Conservation (phyloP, 53 echinoderm and acorn worm genomes). For the Mesocentrotus franciscanus region DNA sequence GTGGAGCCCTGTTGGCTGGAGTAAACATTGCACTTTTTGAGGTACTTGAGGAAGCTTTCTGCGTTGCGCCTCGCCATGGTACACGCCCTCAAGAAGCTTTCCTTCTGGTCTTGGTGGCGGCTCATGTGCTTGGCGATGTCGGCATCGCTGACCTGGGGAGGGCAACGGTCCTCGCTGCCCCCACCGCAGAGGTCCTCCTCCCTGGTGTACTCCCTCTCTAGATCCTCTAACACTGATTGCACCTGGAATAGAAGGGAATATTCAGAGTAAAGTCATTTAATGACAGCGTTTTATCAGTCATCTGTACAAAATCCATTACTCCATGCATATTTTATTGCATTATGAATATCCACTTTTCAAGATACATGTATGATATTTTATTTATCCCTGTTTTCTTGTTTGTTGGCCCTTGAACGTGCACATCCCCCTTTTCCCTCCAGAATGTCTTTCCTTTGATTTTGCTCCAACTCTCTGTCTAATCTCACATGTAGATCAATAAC, state of each 20-base stretch:
- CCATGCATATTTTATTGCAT: no score
- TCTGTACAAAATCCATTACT: no score
- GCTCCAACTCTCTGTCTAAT: no score
- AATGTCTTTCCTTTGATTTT: not conserved
- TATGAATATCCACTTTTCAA: no score
- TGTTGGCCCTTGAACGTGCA: not conserved
- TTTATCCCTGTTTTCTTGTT: not conserved
- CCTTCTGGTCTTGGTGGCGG: constrained; percentile 98
- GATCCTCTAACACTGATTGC: constrained; percentile 93
- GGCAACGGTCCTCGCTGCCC: constrained; percentile 52
- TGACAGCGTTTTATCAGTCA: no score
- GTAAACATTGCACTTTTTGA: constrained; percentile 94
- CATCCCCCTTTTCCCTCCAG: not conserved
- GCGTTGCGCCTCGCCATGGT: constrained; percentile 96
- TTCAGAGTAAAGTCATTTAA: no score
- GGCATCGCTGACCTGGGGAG: constrained; percentile 84
- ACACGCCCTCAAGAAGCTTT: constrained; percentile 96
- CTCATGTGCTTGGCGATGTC: constrained; percentile 80
- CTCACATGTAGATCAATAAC: not conserved
- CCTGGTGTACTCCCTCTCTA: constrained; percentile 91
- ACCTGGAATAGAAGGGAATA: constrained; percentile 69
- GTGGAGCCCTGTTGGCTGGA: constrained; percentile 62
- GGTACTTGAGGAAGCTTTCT: constrained; percentile 96
- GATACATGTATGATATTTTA: no score
- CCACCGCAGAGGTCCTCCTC: constrained; percentile 96